phyloP scores from a whole-genome alignment of 1,140 invertebrate species.

The Drosophila ambigua region DNA sequence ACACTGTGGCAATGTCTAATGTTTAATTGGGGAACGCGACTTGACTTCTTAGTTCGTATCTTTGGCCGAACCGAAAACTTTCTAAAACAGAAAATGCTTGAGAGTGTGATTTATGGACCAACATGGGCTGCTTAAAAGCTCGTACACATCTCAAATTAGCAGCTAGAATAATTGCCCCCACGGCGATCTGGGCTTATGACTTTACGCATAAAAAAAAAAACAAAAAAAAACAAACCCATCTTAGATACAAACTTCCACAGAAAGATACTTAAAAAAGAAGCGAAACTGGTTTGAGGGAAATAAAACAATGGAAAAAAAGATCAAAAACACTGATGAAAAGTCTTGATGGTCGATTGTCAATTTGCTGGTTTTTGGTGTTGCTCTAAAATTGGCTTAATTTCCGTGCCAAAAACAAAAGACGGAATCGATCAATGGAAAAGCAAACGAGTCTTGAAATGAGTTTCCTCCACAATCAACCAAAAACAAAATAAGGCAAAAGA shows the following conservation, averaged over 20 bases:
- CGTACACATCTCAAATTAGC: constrained; percentile 59
- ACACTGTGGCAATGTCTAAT: constrained; percentile 22
- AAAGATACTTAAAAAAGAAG: constrained; percentile 29
- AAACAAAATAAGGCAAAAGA: too few species aligned
- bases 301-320: background rate
- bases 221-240: constrained; percentile 9
- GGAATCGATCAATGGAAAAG: constrained; percentile 57
- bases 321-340: constrained; percentile 1
- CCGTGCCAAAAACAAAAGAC: constrained; percentile 47
- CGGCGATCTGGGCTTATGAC: constrained; percentile 37
- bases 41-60: constrained; percentile 25
- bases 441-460: constrained; percentile 38
- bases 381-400: constrained; percentile 70
- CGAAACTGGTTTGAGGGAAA: constrained; percentile 41
- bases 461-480: constrained; percentile 20
- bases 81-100: constrained; percentile 56
- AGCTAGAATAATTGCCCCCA: constrained; percentile 44
- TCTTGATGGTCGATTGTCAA: constrained; percentile 38
- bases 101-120: constrained; percentile 55
- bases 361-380: constrained; percentile 44
- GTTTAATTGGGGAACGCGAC: constrained; percentile 38
- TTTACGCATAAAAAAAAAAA: constrained; percentile 5
- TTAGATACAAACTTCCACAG: constrained; percentile 24
- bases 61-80: constrained; percentile 33
- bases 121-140: constrained; percentile 41